Conservation (phyloP, 1,140 invertebrate genomes). For the Cyphomyrmex costatus region DNA sequence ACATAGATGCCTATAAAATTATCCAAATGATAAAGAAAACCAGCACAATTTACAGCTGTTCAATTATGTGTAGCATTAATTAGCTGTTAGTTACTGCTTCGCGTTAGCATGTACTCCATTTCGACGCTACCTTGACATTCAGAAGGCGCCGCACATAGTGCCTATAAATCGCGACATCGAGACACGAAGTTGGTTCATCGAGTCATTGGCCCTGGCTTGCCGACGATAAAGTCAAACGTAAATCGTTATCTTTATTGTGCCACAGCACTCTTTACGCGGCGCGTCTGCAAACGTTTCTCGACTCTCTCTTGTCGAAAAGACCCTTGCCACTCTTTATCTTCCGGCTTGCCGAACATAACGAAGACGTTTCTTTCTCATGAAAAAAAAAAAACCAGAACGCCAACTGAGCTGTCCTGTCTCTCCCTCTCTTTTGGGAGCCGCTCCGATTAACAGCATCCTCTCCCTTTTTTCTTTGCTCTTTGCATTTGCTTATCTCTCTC, state of each 20-base stretch:
- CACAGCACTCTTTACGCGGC: slow-evolving; percentile 32
- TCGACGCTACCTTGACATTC: background rate
- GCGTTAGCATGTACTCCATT: background rate
- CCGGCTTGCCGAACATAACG: slow-evolving; percentile 40
- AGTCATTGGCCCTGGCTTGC: slow-evolving; percentile 75
- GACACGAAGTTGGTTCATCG: slow-evolving; percentile 50
- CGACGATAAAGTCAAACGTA: slow-evolving; percentile 72
- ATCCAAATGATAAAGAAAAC: background rate
- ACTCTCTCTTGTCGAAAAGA: slow-evolving; percentile 18
- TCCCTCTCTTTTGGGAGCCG: slow-evolving; percentile 1
- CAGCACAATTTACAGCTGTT: background rate
- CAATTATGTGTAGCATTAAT: slow-evolving; percentile 37
- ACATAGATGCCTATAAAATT: background rate
- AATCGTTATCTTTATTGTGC: slow-evolving; percentile 78
- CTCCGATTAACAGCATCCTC: background rate
- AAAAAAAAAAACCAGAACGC: slow-evolving; percentile 10
- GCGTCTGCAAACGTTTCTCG: slow-evolving; percentile 41
- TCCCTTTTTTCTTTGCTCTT: background rate
- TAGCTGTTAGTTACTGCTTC: slow-evolving; percentile 28
- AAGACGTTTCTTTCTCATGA: slow-evolving; percentile 42
- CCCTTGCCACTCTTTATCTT: slow-evolving; percentile 44
- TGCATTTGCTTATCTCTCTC: background rate
- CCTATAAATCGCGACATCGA: slow-evolving; percentile 58
- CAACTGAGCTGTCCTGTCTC: background rate
- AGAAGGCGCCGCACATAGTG: background rate